A percentile compares a stretch with the other conserved stretches of the same genome.
phyloP scores from a whole-genome alignment of 2,113 vertebrate genomes.

The Aleadryas rufinucha region DNA sequence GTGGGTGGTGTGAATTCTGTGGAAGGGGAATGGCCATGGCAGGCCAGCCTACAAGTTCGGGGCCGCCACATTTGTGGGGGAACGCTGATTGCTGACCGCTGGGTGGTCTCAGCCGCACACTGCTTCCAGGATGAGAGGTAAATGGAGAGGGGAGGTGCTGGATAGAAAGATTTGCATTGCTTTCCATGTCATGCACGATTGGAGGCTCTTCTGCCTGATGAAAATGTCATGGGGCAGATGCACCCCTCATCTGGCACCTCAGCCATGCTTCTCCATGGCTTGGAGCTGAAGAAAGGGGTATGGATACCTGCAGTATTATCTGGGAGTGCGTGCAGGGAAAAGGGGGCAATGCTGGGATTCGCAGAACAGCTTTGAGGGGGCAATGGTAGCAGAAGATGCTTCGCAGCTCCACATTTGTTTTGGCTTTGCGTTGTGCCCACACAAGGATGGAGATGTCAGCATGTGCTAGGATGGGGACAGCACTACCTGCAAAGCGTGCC shows the following conservation, averaged over 20 bases:
- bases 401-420: neutral
- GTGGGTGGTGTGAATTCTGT: constrained; percentile 80
- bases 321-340: neutral
- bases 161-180: neutral
- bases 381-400: neutral
- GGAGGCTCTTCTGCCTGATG: neutral
- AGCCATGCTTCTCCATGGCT: neutral
- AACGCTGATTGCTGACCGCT: constrained; percentile 82
- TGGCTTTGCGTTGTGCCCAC: neutral
- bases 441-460: neutral
- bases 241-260: neutral
- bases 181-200: neutral
- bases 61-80: constrained; percentile 89
- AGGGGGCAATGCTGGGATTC: neutral
- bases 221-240: neutral
- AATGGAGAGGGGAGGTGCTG: neutral
- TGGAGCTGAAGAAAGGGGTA: neutral
- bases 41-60: constrained; percentile 87
- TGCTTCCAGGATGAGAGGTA: constrained; percentile 91
- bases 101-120: constrained; percentile 92
- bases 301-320: neutral
- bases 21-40: constrained; percentile 95
- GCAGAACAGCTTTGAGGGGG: neutral
- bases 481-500: neutral
- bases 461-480: neutral